Evolutionary conservation across 2,113 vertebrate genomes (phyloP).

Genomic region (Prochilodus magdalenae): DNA sequence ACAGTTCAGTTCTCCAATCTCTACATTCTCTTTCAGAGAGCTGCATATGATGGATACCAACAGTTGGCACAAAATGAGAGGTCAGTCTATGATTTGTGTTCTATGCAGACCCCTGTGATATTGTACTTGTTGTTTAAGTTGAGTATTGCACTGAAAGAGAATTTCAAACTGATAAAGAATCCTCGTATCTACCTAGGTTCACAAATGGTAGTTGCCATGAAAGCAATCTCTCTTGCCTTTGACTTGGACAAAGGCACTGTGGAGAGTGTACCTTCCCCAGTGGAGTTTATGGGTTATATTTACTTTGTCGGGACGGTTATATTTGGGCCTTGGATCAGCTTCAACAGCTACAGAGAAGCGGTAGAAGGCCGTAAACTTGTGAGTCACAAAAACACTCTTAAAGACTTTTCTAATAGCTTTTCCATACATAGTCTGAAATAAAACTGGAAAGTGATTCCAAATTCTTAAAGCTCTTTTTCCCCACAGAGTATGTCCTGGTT

Average conservation of each 20-base stretch:
- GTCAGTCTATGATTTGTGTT: conserved; percentile 75
- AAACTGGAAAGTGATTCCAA: background rate
- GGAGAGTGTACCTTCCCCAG: conserved; percentile 79
- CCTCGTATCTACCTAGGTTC: conserved; percentile 75
- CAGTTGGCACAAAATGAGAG: conserved; percentile 93
- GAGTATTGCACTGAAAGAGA: background rate
- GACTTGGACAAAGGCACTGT: conserved; percentile 86
- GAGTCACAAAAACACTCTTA: conserved; percentile 54
- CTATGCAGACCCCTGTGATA: too few species aligned
- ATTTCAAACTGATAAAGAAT: background rate
- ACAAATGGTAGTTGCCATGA: conserved; percentile 96
- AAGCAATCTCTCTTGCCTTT: conserved; percentile 90
- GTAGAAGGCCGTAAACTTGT: conserved; percentile 81
- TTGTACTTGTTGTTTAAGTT: background rate
- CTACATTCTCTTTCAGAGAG: conserved; percentile 76
- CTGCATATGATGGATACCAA: conserved; percentile 88
- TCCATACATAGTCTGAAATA: background rate
- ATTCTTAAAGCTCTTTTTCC: conserved; percentile 12
- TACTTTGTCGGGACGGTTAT: conserved; percentile 89
- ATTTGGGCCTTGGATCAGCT: conserved; percentile 92
- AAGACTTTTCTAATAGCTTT: background rate
- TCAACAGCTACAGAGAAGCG: conserved; percentile 82
- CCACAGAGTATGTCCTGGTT: conserved; percentile 83
- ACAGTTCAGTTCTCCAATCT: too few species aligned
- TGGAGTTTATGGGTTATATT: conserved; percentile 90